Conservation (phyloP, 2,888 invertebrate species). For the Drosophila ezoana region DNA sequence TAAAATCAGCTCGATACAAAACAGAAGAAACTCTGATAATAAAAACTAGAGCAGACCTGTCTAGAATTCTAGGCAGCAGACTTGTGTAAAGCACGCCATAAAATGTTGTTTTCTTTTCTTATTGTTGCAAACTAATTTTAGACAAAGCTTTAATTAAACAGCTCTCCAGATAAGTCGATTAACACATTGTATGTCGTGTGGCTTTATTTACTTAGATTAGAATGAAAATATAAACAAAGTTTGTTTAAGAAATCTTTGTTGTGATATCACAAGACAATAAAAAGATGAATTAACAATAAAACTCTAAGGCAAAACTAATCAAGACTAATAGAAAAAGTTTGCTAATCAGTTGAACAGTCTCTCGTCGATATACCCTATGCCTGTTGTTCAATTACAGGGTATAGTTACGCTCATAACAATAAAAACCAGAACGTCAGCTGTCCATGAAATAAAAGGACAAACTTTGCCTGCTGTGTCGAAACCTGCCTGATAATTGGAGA, state of each 20-base stretch:
- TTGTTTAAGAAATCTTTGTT: not conserved
- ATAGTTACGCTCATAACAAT: not conserved
- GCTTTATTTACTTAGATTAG: not conserved
- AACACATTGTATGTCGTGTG: slow-evolving; percentile 1
- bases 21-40: too few species aligned
- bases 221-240: not conserved
- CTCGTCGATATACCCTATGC: not conserved
- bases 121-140: not conserved
- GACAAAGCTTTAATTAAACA: not conserved
- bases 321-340: too few species aligned
- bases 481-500: slow-evolving; percentile 55
- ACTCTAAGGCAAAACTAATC: too few species aligned
- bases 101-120: not conserved
- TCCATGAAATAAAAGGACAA: slow-evolving; percentile 8
- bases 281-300: too few species aligned
- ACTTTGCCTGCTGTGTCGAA: slow-evolving; percentile 24
- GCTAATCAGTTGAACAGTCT: too few species aligned
- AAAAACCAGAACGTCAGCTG: slow-evolving; percentile 12
- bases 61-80: not conserved
- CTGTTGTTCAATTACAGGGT: not conserved
- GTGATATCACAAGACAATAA: too few species aligned
- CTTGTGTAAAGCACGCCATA: not conserved
- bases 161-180: not conserved
- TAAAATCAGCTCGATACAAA: too few species aligned
- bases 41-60: not conserved